Base-by-base conservation (phyloP, 2,888 invertebrate species). In the Athalia circularis region DNA sequence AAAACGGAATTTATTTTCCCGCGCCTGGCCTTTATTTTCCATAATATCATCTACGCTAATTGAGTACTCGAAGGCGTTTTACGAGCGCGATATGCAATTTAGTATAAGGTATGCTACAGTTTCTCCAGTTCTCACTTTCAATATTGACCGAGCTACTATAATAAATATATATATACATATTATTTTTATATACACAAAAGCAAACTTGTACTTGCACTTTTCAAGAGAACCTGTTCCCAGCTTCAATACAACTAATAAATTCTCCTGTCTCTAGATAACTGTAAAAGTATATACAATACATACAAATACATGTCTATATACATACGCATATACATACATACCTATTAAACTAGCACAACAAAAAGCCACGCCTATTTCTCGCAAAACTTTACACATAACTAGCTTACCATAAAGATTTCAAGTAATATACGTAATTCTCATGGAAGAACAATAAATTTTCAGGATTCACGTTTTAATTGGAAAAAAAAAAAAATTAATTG, bases 171-270 rank as follows among this genome's bases (percentile, higher is more conserved):
- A 29, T 29, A 29, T 29, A 29, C 29, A 29, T 29, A 29, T 29
- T 29, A 29, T 29, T 29, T 11, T n/a, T 8, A 54, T 62, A 62
- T 62, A n/a, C 54, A 62, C 62, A 4, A 62, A 13, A 8, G n/a
- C 13, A 11, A 62, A 62, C 15, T 8, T 87, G 86, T 85, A 88
- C 88, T 88, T 88, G 88, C 88, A 87, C 86, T 88, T 88, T 88
- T 88, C 85, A 87, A 83, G 81, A 85, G 83, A 85, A 85, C 85
- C 84, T 83, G 85, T 85, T 84, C 80, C 3, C 48, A 11, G 48
- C 50, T 59, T 45, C n/a, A 3, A 65, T 3, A 47, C 45, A 72
- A 59, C 59, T 15, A 45, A 59, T 57, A 8, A 72, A 72, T 57
- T 72, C 29, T 72, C 72, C 52, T 47, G 47, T 57, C 72, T 59